These are phyloP conservation scores for Atrina japonica DNA, from an alignment of 2,888 invertebrate genomes.

Conservation along the genomic window DNA sequence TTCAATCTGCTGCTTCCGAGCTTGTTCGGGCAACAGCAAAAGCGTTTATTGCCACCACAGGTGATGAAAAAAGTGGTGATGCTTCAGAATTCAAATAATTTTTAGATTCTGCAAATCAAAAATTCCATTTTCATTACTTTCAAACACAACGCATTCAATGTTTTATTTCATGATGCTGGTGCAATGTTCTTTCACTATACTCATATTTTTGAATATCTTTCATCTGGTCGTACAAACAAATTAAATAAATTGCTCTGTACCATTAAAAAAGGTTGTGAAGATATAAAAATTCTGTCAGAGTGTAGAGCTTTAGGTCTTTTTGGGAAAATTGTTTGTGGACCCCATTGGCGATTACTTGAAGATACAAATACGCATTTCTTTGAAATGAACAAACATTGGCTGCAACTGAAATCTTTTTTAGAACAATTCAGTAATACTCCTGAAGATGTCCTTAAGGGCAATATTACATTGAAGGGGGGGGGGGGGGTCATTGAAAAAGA, in stretches of 20 bases:
- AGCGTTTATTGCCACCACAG: slow-evolving; percentile 7
- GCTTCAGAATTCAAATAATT: slow-evolving; percentile 10
- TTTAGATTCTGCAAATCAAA: slow-evolving; percentile 6
- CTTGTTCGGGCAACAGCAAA: slow-evolving; percentile 7
- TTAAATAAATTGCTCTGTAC: slow-evolving; percentile 3
- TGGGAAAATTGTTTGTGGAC: not conserved
- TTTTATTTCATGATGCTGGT: no score
- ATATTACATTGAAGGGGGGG: not conserved
- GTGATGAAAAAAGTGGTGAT: no score
- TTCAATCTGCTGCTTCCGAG: slow-evolving; percentile 15
- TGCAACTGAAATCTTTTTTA: slow-evolving; percentile 5
- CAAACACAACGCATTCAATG: slow-evolving; percentile 7
- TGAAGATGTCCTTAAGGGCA: slow-evolving; percentile 1
- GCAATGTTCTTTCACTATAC: slow-evolving; percentile 8
- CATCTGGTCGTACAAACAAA: slow-evolving; percentile 6
- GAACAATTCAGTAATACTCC: not conserved
- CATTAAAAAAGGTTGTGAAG: slow-evolving; percentile 1
- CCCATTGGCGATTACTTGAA: slow-evolving; percentile 2
- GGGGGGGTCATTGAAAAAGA: not conserved
- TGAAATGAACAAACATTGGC: slow-evolving; percentile 14
- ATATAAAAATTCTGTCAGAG: not conserved
- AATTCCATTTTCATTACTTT: not conserved
- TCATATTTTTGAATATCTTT: not conserved
- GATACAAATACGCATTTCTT: slow-evolving; percentile 6
- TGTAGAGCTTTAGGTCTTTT: not conserved